Evolutionary conservation across 2,113 vertebrate genomes (phyloP).

Genomic region (Taxidea taxus): DNA sequence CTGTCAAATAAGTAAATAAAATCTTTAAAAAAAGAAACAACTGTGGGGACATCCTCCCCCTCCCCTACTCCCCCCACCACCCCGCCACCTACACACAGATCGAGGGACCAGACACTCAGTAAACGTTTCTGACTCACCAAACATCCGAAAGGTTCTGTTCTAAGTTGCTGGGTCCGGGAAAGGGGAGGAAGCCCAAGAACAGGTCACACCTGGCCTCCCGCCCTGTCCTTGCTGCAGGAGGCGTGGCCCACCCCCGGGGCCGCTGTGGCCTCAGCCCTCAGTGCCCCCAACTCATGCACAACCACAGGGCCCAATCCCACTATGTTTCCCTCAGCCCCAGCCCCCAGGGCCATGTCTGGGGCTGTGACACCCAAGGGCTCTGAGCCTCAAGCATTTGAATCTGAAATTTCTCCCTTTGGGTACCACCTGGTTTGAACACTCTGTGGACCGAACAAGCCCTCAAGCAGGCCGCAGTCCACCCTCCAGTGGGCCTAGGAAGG

Average conservation of each 20-base stretch:
- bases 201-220: neutral
- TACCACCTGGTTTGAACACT: fast-evolving
- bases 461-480: fast-evolving
- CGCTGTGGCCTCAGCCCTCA: neutral
- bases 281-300: no score
- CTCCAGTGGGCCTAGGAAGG: fast-evolving
- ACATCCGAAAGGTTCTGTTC: neutral
- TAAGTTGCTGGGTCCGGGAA: neutral
- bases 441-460: neutral
- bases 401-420: neutral
- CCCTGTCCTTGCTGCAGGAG: neutral
- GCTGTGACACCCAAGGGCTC: neutral
- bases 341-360: neutral
- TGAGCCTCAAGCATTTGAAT: no score
- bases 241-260: fast-evolving
- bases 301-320: no score
- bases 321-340: no score
- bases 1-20: no score
- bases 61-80: no score
- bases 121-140: neutral
- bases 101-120: neutral
- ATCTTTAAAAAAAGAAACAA: no score
- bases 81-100: no score
- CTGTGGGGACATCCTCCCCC: neutral
- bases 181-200: neutral